Percentiles rank a stretch among this genome's conserved stretches.
Evolutionary conservation across 2,113 vertebrate genomes (phyloP).

Genomic region (Pterocles orientalis): DNA sequence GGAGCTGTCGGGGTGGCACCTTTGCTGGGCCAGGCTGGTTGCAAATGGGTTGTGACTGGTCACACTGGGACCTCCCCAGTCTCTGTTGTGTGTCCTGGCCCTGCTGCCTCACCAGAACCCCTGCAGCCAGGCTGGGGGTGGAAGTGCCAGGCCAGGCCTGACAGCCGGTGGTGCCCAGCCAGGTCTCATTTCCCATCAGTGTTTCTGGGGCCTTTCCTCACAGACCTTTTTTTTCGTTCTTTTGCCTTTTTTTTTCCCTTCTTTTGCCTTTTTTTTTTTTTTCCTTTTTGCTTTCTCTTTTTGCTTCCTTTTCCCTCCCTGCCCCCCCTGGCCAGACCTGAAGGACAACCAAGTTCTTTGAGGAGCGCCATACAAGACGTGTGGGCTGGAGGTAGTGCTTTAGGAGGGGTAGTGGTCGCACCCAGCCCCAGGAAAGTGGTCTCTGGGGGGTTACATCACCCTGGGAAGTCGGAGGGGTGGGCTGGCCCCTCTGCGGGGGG

Average conservation of each 20-base stretch:
- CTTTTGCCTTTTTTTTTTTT: no score
- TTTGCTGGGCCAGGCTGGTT: not conserved
- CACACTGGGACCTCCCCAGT: fast-evolving
- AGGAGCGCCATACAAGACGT: fast-evolving
- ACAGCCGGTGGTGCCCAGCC: not conserved
- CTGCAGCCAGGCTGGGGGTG: no score
- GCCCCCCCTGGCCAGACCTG: not conserved
- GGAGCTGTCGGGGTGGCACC: fast-evolving
- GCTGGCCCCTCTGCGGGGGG: not conserved
- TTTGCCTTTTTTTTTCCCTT: not conserved
- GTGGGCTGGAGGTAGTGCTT: fast-evolving
- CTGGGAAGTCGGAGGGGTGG: not conserved
- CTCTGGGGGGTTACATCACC: not conserved
- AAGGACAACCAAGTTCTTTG: not conserved
- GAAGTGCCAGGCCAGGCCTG: not conserved
- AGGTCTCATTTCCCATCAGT: not conserved
- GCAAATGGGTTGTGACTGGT: fast-evolving
- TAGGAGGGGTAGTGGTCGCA: fast-evolving
- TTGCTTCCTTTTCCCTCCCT: not conserved
- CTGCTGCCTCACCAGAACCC: fast-evolving
- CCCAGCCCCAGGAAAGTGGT: not conserved
- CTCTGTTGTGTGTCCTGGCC: not conserved
- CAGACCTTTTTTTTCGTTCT: not conserved
- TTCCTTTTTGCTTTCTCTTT: not conserved
- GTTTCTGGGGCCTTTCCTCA: not conserved